Conservation (phyloP, 2,888 invertebrate genomes). For the Gastracanthus pulcherrimus region DNA sequence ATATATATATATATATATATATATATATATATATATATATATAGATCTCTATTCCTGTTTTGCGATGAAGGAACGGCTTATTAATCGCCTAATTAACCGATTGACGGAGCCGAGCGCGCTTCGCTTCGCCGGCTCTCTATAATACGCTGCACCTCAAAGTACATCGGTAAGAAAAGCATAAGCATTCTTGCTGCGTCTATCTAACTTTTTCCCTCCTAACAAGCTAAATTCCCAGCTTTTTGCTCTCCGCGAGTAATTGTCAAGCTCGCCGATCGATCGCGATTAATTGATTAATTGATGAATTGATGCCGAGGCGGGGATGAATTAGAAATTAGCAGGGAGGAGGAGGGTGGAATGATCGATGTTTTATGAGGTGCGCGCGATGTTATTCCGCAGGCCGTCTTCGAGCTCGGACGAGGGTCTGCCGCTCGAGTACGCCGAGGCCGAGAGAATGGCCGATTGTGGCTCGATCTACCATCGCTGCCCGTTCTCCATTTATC, state of each 20-base stretch:
- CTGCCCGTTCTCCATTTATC: slow-evolving; percentile 71
- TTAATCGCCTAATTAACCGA: slow-evolving; percentile 60
- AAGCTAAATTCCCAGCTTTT: no score
- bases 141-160: not conserved
- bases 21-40: no score
- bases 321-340: slow-evolving; percentile 28
- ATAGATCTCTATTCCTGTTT: no score
- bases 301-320: no score
- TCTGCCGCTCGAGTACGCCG: slow-evolving; percentile 63
- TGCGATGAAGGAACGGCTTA: slow-evolving; percentile 38
- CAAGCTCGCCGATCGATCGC: no score
- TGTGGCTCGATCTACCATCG: slow-evolving; percentile 65
- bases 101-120: slow-evolving; percentile 37
- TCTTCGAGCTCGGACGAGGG: slow-evolving; percentile 67
- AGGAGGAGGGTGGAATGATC: slow-evolving; percentile 49
- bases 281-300: no score
- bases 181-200: no score
- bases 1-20: no score
- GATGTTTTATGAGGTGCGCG: slow-evolving; percentile 48
- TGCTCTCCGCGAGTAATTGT: no score
- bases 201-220: no score
- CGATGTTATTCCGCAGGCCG: slow-evolving; percentile 64
- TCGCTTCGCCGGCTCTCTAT: not conserved
- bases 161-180: no score
- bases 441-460: slow-evolving; percentile 60